Evolutionary conservation across 2,113 vertebrate species (phyloP), one percentile per base, ranked within the genome.

Genomic region (Thunnus thynnus): DNA sequence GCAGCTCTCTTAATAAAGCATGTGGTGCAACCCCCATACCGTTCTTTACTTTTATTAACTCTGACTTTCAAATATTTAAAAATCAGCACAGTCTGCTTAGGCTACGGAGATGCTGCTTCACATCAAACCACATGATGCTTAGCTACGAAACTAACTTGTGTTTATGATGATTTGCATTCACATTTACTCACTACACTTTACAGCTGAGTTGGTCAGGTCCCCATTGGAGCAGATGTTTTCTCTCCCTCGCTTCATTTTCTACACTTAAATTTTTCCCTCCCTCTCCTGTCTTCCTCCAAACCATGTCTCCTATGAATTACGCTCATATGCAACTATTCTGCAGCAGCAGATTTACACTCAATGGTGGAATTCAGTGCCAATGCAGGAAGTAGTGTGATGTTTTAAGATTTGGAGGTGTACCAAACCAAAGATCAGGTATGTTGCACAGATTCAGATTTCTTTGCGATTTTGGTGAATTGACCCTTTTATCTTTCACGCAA

Each of bases 91-190:
- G 61, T 67, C 64, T 58, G 56, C 30, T 27, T 25, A 72, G 84
- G 54, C 47, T 18, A 36, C 57, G 18, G 47, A 75, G 27, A 79
- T 30, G 52, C 57, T 67, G 66, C 69, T 57, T 80, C 51, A 46
- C 64, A 62, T 84, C 64, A 69, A 74, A 80, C 55, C 52, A 48
- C 78, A 71, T 18, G 27, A 68, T 56, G 66, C 50, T 60, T 65
- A 76, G 74, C 61, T 56, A 32, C 61, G 47, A 73, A 63, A 78
- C 25, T 20, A 27, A 4, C 1, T 20, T 11, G 14, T 78, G 65
- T 79, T 68, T 78, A 16, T 80, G 44, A 65, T 61, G 57, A 83
- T 82, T 85, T 84, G 61, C 48, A 44, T 77, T 84, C 41, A 46
- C 25, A 71, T 77, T 88, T 65, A 54, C 67, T 80, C 36, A 41